Conservation (phyloP, 2,113 vertebrate genomes). For the Colossoma macropomum region DNA sequence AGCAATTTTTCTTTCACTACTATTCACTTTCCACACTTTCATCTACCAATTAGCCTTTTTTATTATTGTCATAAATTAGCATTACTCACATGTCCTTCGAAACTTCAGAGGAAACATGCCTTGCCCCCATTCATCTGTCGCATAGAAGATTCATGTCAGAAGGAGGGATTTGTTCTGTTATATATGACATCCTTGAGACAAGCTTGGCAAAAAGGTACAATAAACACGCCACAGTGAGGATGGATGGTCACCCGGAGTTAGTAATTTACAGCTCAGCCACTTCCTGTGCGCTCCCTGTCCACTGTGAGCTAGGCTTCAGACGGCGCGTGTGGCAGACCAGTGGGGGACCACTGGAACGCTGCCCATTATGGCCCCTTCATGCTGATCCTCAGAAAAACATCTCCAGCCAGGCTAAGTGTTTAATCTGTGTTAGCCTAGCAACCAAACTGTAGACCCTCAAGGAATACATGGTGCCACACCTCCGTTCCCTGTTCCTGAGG, state of each 20-base stretch:
- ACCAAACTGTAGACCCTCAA: slow-evolving; percentile 19
- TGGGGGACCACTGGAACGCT: slow-evolving; percentile 49
- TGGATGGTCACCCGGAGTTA: slow-evolving; percentile 66
- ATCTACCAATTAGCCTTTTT: slow-evolving; percentile 32
- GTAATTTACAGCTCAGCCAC: slow-evolving; percentile 71
- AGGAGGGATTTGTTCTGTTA: slow-evolving; percentile 61
- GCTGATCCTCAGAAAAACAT: slow-evolving; percentile 48
- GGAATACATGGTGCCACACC: slow-evolving; percentile 4
- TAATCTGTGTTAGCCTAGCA: slow-evolving; percentile 25
- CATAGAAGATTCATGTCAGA: slow-evolving; percentile 35
- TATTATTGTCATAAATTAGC: slow-evolving; percentile 30
- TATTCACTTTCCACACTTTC: slow-evolving; percentile 8
- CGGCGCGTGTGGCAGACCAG: slow-evolving; percentile 65
- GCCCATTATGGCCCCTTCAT: slow-evolving; percentile 28
- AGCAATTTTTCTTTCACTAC: background rate
- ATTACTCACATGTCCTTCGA: slow-evolving; percentile 28
- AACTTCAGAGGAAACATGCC: slow-evolving; percentile 25
- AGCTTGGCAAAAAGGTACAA: slow-evolving; percentile 62
- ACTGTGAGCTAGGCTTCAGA: slow-evolving; percentile 58
- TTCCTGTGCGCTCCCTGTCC: slow-evolving; percentile 62
- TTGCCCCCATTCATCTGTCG: background rate
- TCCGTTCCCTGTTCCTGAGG: background rate
- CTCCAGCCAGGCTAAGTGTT: slow-evolving; percentile 37
- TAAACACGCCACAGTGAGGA: slow-evolving; percentile 70
- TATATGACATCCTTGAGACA: slow-evolving; percentile 64